phyloP scores from a whole-genome alignment of 1,140 invertebrate species.

The Acromyrmex charruanus region DNA sequence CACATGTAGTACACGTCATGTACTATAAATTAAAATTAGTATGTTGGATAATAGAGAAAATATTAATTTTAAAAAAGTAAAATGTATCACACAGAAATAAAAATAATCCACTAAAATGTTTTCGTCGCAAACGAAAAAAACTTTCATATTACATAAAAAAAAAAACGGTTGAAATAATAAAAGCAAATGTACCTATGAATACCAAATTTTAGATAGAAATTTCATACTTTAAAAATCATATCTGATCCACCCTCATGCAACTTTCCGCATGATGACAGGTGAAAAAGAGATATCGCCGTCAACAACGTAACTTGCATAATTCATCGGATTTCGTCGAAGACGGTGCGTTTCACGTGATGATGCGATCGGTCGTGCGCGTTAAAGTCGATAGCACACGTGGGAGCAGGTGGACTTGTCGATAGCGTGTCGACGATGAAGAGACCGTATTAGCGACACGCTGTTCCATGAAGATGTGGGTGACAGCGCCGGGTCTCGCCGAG shows the following conservation, averaged over 20 bases:
- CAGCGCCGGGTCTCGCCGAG: slow-evolving; percentile 24
- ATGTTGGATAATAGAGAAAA: neutral
- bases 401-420: slow-evolving; percentile 70
- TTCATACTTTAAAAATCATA: neutral
- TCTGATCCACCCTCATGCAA: neutral
- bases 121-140: neutral
- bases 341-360: slow-evolving; percentile 2
- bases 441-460: slow-evolving; percentile 66
- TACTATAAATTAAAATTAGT: neutral
- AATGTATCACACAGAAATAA: neutral
- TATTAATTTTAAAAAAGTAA: neutral
- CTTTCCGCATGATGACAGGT: neutral
- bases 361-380: slow-evolving; percentile 24
- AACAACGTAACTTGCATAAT: slow-evolving; percentile 30
- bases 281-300: neutral
- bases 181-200: neutral
- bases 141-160: neutral
- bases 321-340: slow-evolving; percentile 22
- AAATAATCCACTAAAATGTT: neutral
- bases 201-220: neutral
- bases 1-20: neutral
- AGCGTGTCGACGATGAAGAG: slow-evolving; percentile 62
- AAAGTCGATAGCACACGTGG: slow-evolving; percentile 55
- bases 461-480: slow-evolving; percentile 60
- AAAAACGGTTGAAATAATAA: neutral